Evolutionary conservation across 2,888 invertebrate genomes (phyloP).

Genomic region (Lycaena phlaeas): DNA sequence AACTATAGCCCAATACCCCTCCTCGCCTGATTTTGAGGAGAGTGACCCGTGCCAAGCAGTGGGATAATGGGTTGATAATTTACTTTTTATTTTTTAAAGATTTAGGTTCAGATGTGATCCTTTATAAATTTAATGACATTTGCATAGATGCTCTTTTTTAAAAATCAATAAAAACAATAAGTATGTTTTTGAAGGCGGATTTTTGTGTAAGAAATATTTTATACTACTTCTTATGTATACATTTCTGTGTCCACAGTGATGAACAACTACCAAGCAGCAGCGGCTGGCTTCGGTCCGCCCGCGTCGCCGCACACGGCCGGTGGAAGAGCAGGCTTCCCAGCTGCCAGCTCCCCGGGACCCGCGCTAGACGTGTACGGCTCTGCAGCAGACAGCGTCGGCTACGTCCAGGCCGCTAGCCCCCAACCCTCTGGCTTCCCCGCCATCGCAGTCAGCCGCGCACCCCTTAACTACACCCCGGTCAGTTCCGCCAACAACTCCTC

Average conservation of each 20-base stretch:
- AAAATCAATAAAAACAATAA: too few species aligned
- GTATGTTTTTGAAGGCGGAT: too few species aligned
- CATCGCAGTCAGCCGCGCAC: conserved; percentile 93
- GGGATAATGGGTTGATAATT: too few species aligned
- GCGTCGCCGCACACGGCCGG: conserved; percentile 86
- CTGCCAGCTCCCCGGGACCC: conserved; percentile 93
- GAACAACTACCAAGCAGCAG: conserved; percentile 95
- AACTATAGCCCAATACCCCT: too few species aligned
- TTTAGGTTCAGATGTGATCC: too few species aligned
- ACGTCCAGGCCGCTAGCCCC: conserved; percentile 97
- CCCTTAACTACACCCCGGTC: conserved; percentile 94
- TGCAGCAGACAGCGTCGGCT: conserved; percentile 90
- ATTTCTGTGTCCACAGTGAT: conserved; percentile 77
- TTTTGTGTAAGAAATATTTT: too few species aligned
- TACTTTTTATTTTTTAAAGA: too few species aligned
- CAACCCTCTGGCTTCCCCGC: conserved; percentile 96
- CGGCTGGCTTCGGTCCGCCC: conserved; percentile 85
- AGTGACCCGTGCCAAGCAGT: too few species aligned
- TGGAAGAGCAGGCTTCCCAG: conserved; percentile 86
- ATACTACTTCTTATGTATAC: too few species aligned
- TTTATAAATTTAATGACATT: too few species aligned
- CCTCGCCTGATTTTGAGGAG: too few species aligned
- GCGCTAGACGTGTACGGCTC: conserved; percentile 95
- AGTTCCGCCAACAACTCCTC: conserved; percentile 38
- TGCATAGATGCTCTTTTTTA: too few species aligned